A percentile compares a stretch with the other conserved stretches of the same genome.
phyloP scores from a whole-genome alignment of 2,113 vertebrate species.

The Triplophysa siluroides region DNA sequence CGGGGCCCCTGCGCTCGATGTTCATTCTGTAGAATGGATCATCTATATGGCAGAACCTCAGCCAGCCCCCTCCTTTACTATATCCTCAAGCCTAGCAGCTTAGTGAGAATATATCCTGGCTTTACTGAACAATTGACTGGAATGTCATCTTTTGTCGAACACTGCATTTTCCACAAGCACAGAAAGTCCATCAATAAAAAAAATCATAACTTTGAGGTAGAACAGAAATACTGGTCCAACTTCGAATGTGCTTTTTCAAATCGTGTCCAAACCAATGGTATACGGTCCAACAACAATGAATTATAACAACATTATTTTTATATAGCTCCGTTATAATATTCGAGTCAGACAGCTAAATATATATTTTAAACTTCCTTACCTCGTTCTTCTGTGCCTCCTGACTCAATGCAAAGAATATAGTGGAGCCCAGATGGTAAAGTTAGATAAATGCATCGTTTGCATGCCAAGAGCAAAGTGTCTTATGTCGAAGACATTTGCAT shows the following conservation, averaged over 20 bases:
- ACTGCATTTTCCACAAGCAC: not conserved
- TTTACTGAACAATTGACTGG: slow-evolving; percentile 34
- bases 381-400: not conserved
- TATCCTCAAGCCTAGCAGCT: slow-evolving; percentile 61
- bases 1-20: slow-evolving; percentile 69
- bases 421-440: slow-evolving; percentile 15
- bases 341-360: not conserved
- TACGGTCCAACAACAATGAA: not conserved
- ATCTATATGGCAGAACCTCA: slow-evolving; percentile 48
- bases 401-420: not conserved
- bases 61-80: slow-evolving; percentile 32
- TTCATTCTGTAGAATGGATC: slow-evolving; percentile 59
- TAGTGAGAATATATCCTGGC: slow-evolving; percentile 55
- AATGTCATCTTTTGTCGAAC: not conserved
- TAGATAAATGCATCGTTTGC: slow-evolving; percentile 44
- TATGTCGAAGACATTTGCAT: slow-evolving; percentile 43
- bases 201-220: not conserved
- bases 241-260: slow-evolving; percentile 7
- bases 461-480: slow-evolving; percentile 40
- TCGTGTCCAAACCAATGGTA: not conserved
- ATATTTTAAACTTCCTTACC: not conserved
- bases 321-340: not conserved
- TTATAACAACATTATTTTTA: not conserved
- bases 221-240: not conserved
- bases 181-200: not conserved